phyloP scores from a whole-genome alignment of 2,888 invertebrate species.

The Itoplectis maculator region DNA sequence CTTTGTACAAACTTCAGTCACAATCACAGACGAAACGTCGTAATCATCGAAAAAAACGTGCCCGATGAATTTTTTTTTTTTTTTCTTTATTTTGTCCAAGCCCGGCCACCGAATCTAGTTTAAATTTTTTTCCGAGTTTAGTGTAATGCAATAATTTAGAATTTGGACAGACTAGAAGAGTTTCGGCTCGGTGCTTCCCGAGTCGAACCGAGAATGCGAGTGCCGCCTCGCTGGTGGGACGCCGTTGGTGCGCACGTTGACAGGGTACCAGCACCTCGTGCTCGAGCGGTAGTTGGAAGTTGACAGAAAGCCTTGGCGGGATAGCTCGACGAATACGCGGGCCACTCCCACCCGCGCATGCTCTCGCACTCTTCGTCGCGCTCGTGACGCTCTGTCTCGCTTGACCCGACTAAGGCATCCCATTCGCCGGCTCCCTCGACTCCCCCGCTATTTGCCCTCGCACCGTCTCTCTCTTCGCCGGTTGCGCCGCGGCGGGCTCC shows the following conservation, averaged over 20 bases:
- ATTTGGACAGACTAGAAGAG: background rate
- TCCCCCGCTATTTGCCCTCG: conserved; percentile 34
- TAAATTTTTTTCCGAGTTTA: background rate
- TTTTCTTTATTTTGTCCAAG: no score
- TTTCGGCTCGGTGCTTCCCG: background rate
- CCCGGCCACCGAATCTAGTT: background rate
- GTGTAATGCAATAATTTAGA: background rate
- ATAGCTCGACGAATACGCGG: conserved; percentile 77
- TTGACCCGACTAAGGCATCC: background rate
- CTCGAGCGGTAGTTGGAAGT: conserved; percentile 78
- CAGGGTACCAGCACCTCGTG: conserved; percentile 71
- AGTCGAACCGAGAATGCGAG: conserved; percentile 14
- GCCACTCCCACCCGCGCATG: conserved; percentile 83
- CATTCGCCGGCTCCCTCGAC: conserved; percentile 30
- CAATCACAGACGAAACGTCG: no score
- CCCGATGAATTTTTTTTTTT: no score
- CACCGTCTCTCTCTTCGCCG: conserved; percentile 23
- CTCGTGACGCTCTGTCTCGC: conserved; percentile 32
- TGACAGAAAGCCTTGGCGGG: conserved; percentile 82
- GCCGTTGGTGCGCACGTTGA: conserved; percentile 67
- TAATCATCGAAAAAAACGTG: no score
- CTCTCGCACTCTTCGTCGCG: conserved; percentile 70
- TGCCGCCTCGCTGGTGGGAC: background rate
- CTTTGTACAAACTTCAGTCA: no score
- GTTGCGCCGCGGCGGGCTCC: conserved; percentile 40